A percentile compares a stretch with the other conserved stretches of the same genome.
phyloP scores from a whole-genome alignment of 2,113 vertebrate species.

The Pseudorhombus dupliciocellatus region DNA sequence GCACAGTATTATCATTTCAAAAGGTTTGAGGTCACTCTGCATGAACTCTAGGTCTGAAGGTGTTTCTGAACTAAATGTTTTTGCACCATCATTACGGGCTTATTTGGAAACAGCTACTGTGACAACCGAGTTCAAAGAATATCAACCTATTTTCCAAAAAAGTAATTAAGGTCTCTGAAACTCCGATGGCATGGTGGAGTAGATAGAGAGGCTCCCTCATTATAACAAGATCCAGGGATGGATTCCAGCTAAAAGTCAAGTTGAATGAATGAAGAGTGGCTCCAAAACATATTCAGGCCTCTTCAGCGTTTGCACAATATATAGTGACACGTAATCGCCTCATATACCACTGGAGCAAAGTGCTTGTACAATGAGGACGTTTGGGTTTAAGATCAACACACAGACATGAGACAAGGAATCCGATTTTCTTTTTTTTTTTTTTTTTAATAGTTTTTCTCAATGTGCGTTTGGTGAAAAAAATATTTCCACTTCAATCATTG shows the following conservation, averaged over 20 bases:
- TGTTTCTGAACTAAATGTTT: background rate
- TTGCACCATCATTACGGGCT: constrained; percentile 6
- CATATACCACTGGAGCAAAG: background rate
- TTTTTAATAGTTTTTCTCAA: background rate
- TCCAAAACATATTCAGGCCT: background rate
- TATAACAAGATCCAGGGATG: background rate
- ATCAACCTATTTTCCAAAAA: background rate
- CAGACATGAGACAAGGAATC: background rate
- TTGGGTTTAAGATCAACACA: background rate
- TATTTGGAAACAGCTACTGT: background rate
- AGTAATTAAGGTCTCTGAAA: background rate
- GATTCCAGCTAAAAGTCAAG: background rate
- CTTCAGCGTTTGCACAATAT: background rate
- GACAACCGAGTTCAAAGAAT: background rate
- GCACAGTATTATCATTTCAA: background rate
- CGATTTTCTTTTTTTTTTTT: background rate
- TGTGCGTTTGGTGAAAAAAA: background rate
- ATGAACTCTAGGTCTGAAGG: background rate
- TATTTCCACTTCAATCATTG: constrained; percentile 9
- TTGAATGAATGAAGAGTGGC: background rate
- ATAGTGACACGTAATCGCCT: background rate
- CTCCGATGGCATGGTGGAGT: background rate
- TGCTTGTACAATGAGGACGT: background rate
- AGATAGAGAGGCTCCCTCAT: background rate
- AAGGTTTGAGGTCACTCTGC: background rate